Base-by-base conservation (phyloP, 1,140 invertebrate genomes). In the Caenorhabditis latens region DNA sequence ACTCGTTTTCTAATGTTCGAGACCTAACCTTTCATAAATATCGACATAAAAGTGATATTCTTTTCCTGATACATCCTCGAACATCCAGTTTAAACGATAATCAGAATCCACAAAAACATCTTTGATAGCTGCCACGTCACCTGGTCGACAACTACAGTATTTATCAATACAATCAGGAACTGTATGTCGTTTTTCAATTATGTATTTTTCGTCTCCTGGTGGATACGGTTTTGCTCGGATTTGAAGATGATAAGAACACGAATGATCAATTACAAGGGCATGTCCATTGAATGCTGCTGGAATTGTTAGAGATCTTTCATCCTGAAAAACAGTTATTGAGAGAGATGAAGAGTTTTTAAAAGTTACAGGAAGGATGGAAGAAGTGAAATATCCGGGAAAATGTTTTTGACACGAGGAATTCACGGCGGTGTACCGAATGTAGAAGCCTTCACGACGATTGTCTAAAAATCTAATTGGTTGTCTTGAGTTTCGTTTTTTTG, bases 201-300 rank as follows among this genome's bases (percentile, higher is more conserved):
- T 65, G 21, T 85, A 88, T 43, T 79, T 61, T 6, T 61, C 42
- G n/a, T 88, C 87, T 19, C 48, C 46, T 5, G 63, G 65, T 32
- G 87, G 87, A 85, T 88, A 88, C 11, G 87, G 87, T 71, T 79
- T 88, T 14, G 87, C 87, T 16, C 65, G 87, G n/a, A 88, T 88
- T 53, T 84, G 67, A 21, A 88, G 63, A 58, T 57, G 16, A 53
- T 88, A 88, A 42, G 87, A 71, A 40, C 87, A 88, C 19, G 61
- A 63, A 42, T 88, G 87, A 48, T 85, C 50, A 58, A 88, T 63
- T 7, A 82, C 82, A 40, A 87, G 82, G 9, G 58, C 65, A 50
- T 57, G 50, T 4, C 71, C 79, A 75, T 86, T 71, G 50, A 79
- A 57, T 16, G 48, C 71, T 4, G 71, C n/a, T 61, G 85, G 75